Evolutionary conservation across 2,113 vertebrate genomes (phyloP), one percentile per base, ranked within the genome.

Genomic region (Pantherophis guttatus): DNA sequence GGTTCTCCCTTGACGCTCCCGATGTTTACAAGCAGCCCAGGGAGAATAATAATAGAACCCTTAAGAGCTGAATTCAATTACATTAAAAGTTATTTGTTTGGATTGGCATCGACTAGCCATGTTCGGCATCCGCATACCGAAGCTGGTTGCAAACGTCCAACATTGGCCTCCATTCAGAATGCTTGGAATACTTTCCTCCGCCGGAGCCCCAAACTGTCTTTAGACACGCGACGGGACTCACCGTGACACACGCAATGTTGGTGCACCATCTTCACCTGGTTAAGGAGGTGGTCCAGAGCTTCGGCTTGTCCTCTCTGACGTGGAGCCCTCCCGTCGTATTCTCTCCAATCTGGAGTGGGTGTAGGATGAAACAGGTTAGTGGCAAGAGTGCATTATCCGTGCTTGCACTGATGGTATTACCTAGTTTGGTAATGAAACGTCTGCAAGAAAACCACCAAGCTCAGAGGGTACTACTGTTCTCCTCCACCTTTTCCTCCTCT

Each of bases 241-340:
- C 99, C 98, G 0, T 99, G 98, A 95, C 98, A 99, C 55, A 97
- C 93, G 3, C 98, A 98, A 95, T 98, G 97, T 93, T 98, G 98
- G 94, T 99, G 99, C 92, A 98, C 96, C 0, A 98, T 98, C 96
- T 99, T 99, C 96, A 99, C 98, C 96, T 98, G 98, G n/a, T 96
- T 96, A 48, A 99, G 97, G 9, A 99, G 98, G 85, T 98, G 98
- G 94, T 99, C 98, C 62, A 99, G 96, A 12, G 98, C 98, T 95
- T 98, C 98, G 13, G 98, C 98, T 95, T 98, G 98, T 81, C 98
- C 98, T 93, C 97, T 97, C 59, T 98, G 97, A 50, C 98, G 97
- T 0, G 98, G 98, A 0, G 97, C 96, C 0, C 98, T 97, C 12
- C 98, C 98, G 0, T 99, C 98, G 0, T 98, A 97, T 90, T 98